Evolutionary conservation across 2,113 vertebrate genomes (phyloP), one percentile per base, ranked within the genome.

Genomic region (Nothoprocta pentlandii): DNA sequence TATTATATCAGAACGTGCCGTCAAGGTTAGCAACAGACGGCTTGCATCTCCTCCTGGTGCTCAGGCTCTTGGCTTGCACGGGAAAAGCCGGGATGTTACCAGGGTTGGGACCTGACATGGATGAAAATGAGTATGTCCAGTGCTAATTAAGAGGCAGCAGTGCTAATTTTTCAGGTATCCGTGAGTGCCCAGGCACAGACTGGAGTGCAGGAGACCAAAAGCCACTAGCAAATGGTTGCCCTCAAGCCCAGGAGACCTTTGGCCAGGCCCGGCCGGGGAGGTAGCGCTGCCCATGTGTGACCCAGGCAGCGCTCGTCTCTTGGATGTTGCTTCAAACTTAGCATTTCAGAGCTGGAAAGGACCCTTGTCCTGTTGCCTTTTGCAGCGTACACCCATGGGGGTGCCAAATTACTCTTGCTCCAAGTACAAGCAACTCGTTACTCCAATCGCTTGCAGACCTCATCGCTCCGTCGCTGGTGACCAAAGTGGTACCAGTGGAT

Each of bases 21-120:
- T 74, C 80, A 92, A 73, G 64, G 90, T 90, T 41, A 88, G 64
- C 44, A 94, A 74, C 80, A 70, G 68, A 92, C 66, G 41, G 30
- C 74, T 93, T 90, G 25, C 76, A 77, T 74, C 77, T 63, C 80
- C 59, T 88, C 59, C 90, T 78, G 49, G 67, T 74, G 76, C 53
- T 59, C 22, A 80, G 78, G 15, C 70, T 86, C 19, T 70, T 51
- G 61, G 47, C 71, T 82, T 66, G 49, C 73, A 47, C 1, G 47
- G 68, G 7, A 62, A 68, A 71, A 22, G 15, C 13, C 42, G 88
- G 86, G 77, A 80, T 8, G 54, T 74, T 59, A 80, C 8, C 54
- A 30, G 25, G 44, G 49, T 34, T 95, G 63, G 32, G 61, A 46
- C 9, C 44, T 79, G 12, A 17, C 26, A 51, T 56, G 28, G 59